phyloP scores from a whole-genome alignment of 2,113 vertebrate species.

The Gambusia holbrooki region DNA sequence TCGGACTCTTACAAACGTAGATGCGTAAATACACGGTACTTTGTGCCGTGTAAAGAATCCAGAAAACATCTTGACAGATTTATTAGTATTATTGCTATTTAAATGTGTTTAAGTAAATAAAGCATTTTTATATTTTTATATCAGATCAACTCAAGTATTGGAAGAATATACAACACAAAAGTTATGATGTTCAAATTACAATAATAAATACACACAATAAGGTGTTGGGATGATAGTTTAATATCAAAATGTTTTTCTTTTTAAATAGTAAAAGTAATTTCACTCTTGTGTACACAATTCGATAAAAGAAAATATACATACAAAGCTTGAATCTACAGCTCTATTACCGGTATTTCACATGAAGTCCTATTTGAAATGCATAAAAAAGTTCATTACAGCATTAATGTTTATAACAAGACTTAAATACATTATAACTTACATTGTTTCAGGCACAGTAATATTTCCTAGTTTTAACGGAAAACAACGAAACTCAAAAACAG shows the following conservation, averaged over 20 bases:
- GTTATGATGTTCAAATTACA: background rate
- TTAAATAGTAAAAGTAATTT: background rate
- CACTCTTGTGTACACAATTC: background rate
- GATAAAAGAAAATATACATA: background rate
- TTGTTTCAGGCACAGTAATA: background rate
- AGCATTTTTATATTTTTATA: too few relatives aligned
- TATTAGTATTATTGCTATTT: background rate
- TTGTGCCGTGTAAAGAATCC: background rate
- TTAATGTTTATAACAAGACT: background rate
- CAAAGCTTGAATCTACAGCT: background rate
- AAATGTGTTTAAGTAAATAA: background rate
- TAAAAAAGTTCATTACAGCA: background rate
- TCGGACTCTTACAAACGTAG: background rate
- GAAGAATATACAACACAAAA: background rate
- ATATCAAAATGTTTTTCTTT: background rate
- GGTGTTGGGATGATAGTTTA: background rate
- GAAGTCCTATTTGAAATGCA: background rate
- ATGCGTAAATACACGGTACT: background rate
- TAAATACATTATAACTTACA: background rate
- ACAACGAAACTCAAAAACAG: background rate
- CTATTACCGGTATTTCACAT: background rate
- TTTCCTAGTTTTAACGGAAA: background rate
- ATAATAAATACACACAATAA: background rate
- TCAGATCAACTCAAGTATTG: background rate
- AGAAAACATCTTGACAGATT: background rate